Conservation (phyloP, 2,888 invertebrate genomes). For the Octodonta nipae region DNA sequence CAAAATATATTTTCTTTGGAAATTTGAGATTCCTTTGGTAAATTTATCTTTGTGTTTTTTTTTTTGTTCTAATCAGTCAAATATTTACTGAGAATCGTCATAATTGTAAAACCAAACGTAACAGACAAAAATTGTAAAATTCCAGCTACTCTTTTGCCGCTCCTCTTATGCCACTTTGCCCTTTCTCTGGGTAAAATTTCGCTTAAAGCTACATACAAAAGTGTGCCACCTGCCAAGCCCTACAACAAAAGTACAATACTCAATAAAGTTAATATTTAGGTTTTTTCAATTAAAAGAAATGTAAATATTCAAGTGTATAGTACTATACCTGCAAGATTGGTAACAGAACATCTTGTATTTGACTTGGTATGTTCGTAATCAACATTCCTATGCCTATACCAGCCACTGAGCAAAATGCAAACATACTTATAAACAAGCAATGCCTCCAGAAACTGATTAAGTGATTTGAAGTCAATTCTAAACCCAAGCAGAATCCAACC, state of each 20-base stretch:
- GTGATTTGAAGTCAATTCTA: constrained; percentile 44
- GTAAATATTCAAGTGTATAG: too few species aligned
- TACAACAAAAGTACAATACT: constrained; percentile 25
- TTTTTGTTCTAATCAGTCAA: too few species aligned
- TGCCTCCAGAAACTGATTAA: constrained; percentile 35
- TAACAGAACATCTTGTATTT: constrained; percentile 39
- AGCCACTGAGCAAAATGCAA: constrained; percentile 52
- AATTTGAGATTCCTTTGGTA: too few species aligned
- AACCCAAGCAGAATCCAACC: constrained; percentile 67
- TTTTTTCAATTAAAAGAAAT: too few species aligned
- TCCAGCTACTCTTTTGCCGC: constrained; percentile 43
- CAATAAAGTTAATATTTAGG: too few species aligned
- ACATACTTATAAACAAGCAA: constrained; percentile 46
- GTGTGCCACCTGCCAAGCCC: constrained; percentile 62
- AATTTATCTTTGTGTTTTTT: too few species aligned
- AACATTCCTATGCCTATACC: constrained; percentile 57
- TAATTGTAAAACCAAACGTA: constrained; percentile 45
- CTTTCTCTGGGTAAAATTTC: constrained; percentile 66
- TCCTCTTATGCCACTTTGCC: constrained; percentile 54
- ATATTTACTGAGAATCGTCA: constrained; percentile 50
- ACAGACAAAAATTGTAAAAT: constrained; percentile 49
- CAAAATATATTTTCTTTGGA: too few species aligned
- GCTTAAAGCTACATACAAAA: constrained; percentile 63
- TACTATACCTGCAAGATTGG: constrained; percentile 52
- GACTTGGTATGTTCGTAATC: constrained; percentile 39